Evolutionary conservation across 2,797 vertebrate species (phyloP).

Genomic region (Pseudochirops corinnae): DNA sequence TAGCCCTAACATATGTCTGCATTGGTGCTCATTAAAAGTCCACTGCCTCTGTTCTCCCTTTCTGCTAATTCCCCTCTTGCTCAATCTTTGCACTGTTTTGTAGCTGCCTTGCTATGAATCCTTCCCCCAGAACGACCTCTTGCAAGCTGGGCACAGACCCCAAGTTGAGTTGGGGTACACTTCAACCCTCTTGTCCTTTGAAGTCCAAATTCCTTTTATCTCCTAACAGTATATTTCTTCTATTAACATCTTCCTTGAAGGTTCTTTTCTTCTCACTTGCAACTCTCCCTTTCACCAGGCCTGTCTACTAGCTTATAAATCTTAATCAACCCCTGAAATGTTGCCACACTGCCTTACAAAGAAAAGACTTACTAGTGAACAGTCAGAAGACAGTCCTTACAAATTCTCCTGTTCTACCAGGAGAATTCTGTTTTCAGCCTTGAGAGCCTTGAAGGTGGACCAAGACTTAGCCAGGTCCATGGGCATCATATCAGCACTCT

Average conservation of each 20-base stretch:
- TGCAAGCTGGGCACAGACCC: background rate
- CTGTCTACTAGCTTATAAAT: background rate
- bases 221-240: background rate
- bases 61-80: background rate
- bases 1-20: rapidly evolving
- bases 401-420: background rate
- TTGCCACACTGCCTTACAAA: background rate
- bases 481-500: background rate
- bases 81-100: background rate
- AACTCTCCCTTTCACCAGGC: background rate
- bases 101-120: background rate
- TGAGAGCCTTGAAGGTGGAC: background rate
- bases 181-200: background rate
- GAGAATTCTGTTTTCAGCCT: background rate
- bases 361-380: background rate
- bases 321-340: background rate
- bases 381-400: background rate
- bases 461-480: background rate
- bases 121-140: background rate
- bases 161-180: background rate
- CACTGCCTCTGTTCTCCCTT: background rate
- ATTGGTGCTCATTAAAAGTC: background rate
- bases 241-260: background rate
- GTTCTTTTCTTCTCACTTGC: background rate
- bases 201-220: background rate